Conservation (phyloP, 2,888 invertebrate species). For the Drosophila robusta region DNA sequence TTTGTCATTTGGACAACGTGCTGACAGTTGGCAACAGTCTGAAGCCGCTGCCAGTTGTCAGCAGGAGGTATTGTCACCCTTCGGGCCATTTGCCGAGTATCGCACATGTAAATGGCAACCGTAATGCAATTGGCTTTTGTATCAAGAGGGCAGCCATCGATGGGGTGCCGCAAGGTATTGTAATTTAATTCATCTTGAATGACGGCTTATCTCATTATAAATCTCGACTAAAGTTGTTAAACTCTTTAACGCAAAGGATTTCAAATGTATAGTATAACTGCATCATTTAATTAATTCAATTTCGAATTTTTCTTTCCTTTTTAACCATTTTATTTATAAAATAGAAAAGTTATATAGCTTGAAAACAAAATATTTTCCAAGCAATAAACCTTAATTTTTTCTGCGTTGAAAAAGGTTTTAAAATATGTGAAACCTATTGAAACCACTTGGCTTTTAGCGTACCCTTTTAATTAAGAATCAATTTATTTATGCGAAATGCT, state of each 20-base stretch:
- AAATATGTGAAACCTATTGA: background rate
- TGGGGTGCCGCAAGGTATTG: background rate
- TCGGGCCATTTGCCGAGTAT: slow-evolving; percentile 23
- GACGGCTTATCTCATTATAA: too few relatives aligned
- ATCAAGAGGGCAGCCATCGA: background rate
- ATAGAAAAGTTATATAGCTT: too few relatives aligned
- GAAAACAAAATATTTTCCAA: too few relatives aligned
- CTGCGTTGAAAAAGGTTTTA: background rate
- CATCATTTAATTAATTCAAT: too few relatives aligned
- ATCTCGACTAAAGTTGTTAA: too few relatives aligned
- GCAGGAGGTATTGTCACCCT: slow-evolving; percentile 21
- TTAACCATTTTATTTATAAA: too few relatives aligned
- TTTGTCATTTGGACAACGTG: slow-evolving; percentile 80
- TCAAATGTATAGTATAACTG: too few relatives aligned
- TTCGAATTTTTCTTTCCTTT: too few relatives aligned
- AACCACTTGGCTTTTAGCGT: slow-evolving; percentile 22
- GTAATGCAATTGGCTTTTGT: slow-evolving; percentile 16
- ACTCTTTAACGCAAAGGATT: too few relatives aligned
- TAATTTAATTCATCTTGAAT: background rate
- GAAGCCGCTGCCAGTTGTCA: slow-evolving; percentile 45
- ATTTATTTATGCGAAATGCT: slow-evolving; percentile 58
- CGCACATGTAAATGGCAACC: slow-evolving; percentile 26
- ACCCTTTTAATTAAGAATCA: slow-evolving; percentile 67
- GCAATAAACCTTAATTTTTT: too few relatives aligned
- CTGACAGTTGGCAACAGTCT: slow-evolving; percentile 64